Percentiles rank a stretch among this genome's conserved stretches.
phyloP scores from a whole-genome alignment of 2,113 vertebrate species.

The Prunella himalayana region DNA sequence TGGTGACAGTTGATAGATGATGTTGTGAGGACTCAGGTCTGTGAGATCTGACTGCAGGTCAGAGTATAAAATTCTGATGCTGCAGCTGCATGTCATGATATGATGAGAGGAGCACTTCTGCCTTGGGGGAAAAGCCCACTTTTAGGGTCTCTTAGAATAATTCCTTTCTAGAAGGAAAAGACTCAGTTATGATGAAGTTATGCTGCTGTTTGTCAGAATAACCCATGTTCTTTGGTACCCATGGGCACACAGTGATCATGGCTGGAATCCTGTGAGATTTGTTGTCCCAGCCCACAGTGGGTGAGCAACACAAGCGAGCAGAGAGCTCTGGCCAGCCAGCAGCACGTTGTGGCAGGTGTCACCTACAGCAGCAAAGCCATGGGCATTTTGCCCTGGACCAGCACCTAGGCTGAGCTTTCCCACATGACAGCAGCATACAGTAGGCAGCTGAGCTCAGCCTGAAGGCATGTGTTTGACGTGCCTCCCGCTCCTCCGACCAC shows the following conservation, averaged over 20 bases:
- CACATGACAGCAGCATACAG: neutral
- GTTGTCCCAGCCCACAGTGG: fast-evolving
- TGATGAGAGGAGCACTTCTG: neutral
- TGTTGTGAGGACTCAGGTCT: neutral
- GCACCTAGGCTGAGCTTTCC: neutral
- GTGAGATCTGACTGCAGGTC: neutral
- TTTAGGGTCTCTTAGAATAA: neutral
- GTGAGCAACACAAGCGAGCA: neutral
- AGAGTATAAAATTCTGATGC: neutral
- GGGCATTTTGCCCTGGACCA: neutral
- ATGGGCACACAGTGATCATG: neutral
- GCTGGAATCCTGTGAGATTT: neutral
- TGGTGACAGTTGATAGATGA: neutral
- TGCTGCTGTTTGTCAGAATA: neutral
- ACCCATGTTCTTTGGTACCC: neutral
- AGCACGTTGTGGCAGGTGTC: fast-evolving
- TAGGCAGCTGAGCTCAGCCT: slow-evolving; percentile 45
- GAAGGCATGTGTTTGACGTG: neutral
- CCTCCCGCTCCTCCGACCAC: neutral
- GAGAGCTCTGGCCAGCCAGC: neutral
- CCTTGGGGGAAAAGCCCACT: fast-evolving
- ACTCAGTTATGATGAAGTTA: neutral
- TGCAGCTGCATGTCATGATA: neutral
- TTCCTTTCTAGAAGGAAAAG: neutral
- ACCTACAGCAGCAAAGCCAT: fast-evolving